Evolutionary conservation across 2,113 vertebrate species (phyloP).

Genomic region (Brachyistius frenatus): DNA sequence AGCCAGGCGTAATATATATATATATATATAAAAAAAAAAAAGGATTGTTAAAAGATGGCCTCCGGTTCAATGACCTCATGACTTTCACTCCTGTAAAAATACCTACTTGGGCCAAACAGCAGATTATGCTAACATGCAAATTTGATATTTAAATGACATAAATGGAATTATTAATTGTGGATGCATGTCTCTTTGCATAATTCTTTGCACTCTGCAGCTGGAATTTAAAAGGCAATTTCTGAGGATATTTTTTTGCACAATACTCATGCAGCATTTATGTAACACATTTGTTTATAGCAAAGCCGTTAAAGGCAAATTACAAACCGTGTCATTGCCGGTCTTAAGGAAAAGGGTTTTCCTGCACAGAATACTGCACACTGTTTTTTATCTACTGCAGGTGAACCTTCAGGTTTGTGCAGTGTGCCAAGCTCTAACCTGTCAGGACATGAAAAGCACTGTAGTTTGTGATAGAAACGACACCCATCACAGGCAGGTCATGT

Average conservation of each 20-base stretch:
- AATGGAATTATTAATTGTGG: neutral
- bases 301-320: neutral
- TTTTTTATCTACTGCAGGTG: no score
- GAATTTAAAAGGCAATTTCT: conserved; percentile 10
- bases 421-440: neutral
- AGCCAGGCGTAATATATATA: no score
- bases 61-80: neutral
- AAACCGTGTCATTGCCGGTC: neutral
- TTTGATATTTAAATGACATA: neutral
- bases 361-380: no score
- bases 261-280: no score
- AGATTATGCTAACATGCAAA: neutral
- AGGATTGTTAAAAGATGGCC: neutral
- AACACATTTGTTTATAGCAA: no score
- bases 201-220: neutral
- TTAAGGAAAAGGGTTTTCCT: no score
- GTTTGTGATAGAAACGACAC: neutral
- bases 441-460: no score
- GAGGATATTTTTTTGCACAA: neutral
- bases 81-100: neutral
- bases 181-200: neutral
- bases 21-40: neutral
- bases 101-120: neutral
- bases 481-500: no score
- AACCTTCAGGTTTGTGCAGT: neutral